Conservation (phyloP, 2,113 vertebrate species). For the Xiphias gladius region DNA sequence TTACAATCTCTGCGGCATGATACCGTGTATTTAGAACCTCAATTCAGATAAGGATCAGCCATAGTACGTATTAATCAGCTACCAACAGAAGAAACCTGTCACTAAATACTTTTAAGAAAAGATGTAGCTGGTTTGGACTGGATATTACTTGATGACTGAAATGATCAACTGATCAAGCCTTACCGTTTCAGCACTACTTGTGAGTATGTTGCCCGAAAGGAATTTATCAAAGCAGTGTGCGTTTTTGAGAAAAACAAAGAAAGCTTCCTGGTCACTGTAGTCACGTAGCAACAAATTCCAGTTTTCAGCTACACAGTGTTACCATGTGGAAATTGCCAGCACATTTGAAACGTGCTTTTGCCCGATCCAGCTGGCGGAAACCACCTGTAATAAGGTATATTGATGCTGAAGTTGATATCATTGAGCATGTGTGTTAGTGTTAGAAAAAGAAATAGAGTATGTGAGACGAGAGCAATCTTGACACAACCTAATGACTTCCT, state of each 20-base stretch:
- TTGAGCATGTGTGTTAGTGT: background rate
- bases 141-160: background rate
- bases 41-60: background rate
- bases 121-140: background rate
- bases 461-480: background rate
- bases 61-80: background rate
- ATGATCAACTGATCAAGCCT: background rate
- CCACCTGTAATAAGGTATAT: background rate
- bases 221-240: constrained; percentile 3
- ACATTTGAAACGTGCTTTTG: constrained; percentile 6
- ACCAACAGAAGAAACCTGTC: background rate
- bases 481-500: background rate
- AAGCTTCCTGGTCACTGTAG: constrained; percentile 1
- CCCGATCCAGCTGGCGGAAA: background rate
- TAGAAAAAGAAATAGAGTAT: background rate
- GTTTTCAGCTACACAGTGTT: background rate
- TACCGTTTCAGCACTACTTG: background rate
- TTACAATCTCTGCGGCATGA: too few relatives aligned
- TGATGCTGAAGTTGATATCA: constrained; percentile 9
- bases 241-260: background rate
- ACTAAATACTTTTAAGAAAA: background rate
- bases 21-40: too few relatives aligned
- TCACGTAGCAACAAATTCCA: constrained; percentile 7
- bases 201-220: background rate
- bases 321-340: constrained; percentile 19